Percentiles rank a stretch among this genome's conserved stretches.
phyloP scores from a whole-genome alignment of 2,113 vertebrate genomes.

The Serilophus lunatus region DNA sequence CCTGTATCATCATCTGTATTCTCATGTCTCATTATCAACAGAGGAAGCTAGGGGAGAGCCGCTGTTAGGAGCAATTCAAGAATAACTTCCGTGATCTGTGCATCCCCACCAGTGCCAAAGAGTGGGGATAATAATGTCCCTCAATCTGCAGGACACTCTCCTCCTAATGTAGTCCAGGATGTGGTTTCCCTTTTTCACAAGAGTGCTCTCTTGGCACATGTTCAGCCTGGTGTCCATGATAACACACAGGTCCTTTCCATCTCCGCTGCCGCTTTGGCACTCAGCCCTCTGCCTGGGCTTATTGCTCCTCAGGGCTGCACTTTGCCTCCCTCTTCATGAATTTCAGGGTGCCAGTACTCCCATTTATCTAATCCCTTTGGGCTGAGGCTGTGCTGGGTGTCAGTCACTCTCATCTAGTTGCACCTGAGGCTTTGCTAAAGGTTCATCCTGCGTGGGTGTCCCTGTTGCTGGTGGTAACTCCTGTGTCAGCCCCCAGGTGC shows the following conservation, averaged over 20 bases:
- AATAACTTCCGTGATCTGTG: neutral
- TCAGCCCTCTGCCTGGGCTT: neutral
- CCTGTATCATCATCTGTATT: neutral
- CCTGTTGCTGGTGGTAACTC: neutral
- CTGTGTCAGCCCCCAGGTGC: neutral
- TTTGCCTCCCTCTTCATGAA: neutral
- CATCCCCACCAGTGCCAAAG: neutral
- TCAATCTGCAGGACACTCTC: neutral
- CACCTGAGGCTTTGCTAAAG: neutral
- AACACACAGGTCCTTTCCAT: neutral
- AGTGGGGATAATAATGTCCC: constrained; percentile 3
- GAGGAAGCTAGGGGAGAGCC: neutral
- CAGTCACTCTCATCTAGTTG: fast-evolving
- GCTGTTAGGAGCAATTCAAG: neutral
- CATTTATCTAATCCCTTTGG: neutral
- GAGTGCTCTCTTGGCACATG: constrained; percentile 40
- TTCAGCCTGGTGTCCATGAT: neutral
- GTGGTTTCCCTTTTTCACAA: neutral
- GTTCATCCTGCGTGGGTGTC: neutral
- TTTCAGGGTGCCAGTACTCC: neutral
- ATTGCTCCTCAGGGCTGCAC: neutral
- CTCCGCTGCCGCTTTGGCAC: fast-evolving
- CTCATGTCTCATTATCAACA: neutral
- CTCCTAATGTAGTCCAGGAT: constrained; percentile 43
- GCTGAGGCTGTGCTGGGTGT: neutral